These are phyloP conservation scores for Nothocercus nigrocapillus DNA, from an alignment of 2,113 vertebrate genomes.

Conservation along the genomic window DNA sequence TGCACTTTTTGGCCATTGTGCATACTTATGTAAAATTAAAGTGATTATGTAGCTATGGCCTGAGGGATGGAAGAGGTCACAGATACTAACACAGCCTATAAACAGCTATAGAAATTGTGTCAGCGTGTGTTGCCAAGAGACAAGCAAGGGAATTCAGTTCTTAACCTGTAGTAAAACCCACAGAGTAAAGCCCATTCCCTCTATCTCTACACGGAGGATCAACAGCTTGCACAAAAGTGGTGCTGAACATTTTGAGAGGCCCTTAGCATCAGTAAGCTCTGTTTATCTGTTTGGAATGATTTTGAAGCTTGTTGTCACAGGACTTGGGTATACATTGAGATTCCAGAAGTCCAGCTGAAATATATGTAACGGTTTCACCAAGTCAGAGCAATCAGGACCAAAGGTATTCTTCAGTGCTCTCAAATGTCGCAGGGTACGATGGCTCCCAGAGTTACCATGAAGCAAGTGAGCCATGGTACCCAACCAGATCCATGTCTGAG, in stretches of 20 bases:
- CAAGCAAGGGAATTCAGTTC: conserved; percentile 35
- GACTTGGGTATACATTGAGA: background rate
- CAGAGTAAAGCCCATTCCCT: background rate
- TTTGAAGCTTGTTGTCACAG: background rate
- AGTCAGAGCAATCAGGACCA: background rate
- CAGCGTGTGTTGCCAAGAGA: conserved; percentile 56
- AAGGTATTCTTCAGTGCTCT: background rate
- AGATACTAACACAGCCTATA: conserved; percentile 38
- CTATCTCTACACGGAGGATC: background rate
- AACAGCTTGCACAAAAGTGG: background rate
- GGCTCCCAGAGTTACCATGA: background rate
- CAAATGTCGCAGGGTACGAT: background rate
- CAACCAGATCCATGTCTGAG: background rate
- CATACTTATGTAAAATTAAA: conserved; percentile 66
- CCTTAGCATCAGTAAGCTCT: background rate
- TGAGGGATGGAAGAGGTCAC: conserved; percentile 58
- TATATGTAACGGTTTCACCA: background rate
- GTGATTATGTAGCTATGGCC: conserved; percentile 61
- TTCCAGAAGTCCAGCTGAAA: background rate
- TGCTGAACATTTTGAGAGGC: background rate
- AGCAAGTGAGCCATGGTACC: background rate
- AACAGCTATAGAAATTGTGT: conserved; percentile 44
- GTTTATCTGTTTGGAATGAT: background rate
- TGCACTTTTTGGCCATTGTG: conserved; percentile 42
- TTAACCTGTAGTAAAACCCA: conserved; percentile 30